Conservation (phyloP, 2,797 vertebrate genomes). For the Galagoides demidoff region DNA sequence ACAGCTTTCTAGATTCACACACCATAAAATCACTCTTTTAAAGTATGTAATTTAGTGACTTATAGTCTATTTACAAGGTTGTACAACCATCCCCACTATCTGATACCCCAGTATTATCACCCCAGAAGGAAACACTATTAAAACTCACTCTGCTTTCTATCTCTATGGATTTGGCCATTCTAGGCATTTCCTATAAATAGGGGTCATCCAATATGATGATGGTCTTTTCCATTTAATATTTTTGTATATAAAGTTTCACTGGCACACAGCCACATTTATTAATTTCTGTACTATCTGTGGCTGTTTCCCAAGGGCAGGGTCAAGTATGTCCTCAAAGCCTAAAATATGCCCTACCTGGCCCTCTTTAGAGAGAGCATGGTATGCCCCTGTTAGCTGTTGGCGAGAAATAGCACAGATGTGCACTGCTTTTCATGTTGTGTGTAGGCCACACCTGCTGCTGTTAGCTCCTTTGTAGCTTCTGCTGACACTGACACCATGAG, state of each 20-base stretch:
- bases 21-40: not conserved
- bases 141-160: not conserved
- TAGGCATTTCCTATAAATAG: not conserved
- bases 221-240: not conserved
- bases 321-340: not conserved
- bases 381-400: no score
- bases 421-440: not conserved
- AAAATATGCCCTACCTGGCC: no score
- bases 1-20: not conserved
- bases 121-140: not conserved
- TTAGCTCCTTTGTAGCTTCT: not conserved
- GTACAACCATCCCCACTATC: not conserved
- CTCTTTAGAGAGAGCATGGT: not conserved
- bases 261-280: not conserved
- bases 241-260: not conserved
- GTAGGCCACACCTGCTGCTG: accelerated
- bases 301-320: not conserved
- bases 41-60: not conserved
- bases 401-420: not conserved
- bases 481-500: accelerated
- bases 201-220: not conserved
- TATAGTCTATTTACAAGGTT: not conserved
- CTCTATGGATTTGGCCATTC: not conserved
- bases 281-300: not conserved
- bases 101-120: not conserved